Evolutionary conservation across 2,888 invertebrate genomes (phyloP).

Genomic region (Chrysotoxum bicinctum): DNA sequence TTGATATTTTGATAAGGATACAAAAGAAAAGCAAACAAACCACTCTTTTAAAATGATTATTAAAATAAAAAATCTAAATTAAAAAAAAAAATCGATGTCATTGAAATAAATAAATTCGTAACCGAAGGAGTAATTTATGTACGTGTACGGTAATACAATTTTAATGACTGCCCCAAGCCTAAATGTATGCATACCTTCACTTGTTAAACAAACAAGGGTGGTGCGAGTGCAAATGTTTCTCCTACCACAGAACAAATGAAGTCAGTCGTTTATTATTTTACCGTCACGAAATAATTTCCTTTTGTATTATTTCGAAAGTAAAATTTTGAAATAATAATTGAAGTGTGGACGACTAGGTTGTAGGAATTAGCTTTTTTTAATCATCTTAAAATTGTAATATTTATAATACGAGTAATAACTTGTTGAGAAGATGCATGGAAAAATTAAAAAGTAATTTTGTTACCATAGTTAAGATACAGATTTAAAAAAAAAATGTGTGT

Average conservation of each 20-base stretch:
- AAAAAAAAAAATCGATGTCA: not conserved
- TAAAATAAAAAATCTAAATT: not conserved
- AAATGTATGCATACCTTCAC: not conserved
- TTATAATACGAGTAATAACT: too few relatives aligned
- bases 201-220: not conserved
- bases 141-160: slow-evolving; percentile 9
- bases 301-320: not conserved
- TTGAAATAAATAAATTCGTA: slow-evolving; percentile 7
- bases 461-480: too few relatives aligned
- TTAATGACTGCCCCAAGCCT: slow-evolving; percentile 18
- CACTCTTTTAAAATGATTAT: slow-evolving; percentile 3
- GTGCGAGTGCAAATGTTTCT: not conserved
- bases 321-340: not conserved
- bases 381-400: too few relatives aligned
- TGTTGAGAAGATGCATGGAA: too few relatives aligned
- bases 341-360: not conserved
- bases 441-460: too few relatives aligned
- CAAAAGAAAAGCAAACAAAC: slow-evolving; percentile 2
- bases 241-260: not conserved
- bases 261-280: slow-evolving; percentile 1
- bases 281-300: not conserved
- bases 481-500: too few relatives aligned
- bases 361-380: not conserved
- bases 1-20: slow-evolving; percentile 6
- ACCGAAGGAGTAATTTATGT: slow-evolving; percentile 7